Conservation (phyloP, 2,888 invertebrate genomes). For the Parochlus steinenii region DNA sequence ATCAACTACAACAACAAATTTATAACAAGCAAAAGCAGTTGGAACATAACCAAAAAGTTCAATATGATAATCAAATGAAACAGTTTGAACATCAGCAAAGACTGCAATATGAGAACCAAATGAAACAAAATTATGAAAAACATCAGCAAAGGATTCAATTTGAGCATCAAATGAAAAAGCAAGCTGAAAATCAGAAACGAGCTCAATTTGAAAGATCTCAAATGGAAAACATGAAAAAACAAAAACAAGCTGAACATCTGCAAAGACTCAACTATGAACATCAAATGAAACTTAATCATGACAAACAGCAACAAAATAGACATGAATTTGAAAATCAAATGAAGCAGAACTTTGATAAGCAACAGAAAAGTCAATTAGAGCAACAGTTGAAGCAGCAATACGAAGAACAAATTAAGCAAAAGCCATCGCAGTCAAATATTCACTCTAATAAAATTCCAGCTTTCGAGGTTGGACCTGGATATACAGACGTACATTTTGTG, state of each 20-base stretch:
- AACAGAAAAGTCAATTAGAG: slow-evolving; percentile 7
- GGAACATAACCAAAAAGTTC: slow-evolving; percentile 7
- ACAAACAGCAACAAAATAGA: slow-evolving; percentile 3
- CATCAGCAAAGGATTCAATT: neutral
- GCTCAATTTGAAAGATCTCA: neutral
- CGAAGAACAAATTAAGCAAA: slow-evolving; percentile 2
- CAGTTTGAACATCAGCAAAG: slow-evolving; percentile 9
- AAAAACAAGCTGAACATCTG: neutral
- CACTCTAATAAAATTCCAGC: neutral
- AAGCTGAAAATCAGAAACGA: slow-evolving; percentile 7
- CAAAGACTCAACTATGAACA: slow-evolving; percentile 4
- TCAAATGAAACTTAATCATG: slow-evolving; percentile 3
- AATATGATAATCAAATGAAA: slow-evolving; percentile 8
- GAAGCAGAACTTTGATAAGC: slow-evolving; percentile 2
- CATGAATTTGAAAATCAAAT: neutral
- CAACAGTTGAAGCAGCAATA: slow-evolving; percentile 8
- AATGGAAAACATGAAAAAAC: neutral
- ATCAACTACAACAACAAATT: too few species aligned
- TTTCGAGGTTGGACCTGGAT: too few species aligned
- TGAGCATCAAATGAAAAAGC: too few species aligned
- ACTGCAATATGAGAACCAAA: slow-evolving; percentile 8
- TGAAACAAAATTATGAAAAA: neutral
- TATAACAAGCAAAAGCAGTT: slow-evolving; percentile 6
- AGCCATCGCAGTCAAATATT: neutral
- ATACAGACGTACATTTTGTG: too few species aligned